phyloP scores from a whole-genome alignment of 2,888 invertebrate genomes.

The Drosophila acutilabella region DNA sequence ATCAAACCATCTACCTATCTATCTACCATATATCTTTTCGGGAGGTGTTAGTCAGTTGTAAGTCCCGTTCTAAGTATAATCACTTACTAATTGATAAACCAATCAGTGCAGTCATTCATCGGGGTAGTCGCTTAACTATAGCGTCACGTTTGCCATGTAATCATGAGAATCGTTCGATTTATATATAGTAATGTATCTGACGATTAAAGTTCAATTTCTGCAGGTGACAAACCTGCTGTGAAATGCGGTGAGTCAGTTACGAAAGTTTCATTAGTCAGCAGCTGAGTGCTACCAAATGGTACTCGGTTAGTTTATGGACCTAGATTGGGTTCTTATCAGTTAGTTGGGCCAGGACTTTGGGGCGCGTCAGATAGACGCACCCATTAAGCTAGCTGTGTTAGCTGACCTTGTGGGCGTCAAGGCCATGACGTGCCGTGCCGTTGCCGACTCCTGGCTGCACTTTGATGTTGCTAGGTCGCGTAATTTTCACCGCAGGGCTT shows the following conservation, averaged over 20 bases:
- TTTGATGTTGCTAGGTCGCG: slow-evolving; percentile 63
- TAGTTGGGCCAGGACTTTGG: slow-evolving; percentile 21
- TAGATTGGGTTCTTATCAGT: slow-evolving; percentile 1
- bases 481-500: slow-evolving; percentile 60
- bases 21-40: not conserved
- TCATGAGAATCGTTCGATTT: no score
- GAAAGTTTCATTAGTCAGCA: slow-evolving; percentile 45
- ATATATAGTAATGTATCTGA: slow-evolving; percentile 7
- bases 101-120: slow-evolving; percentile 19
- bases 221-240: slow-evolving; percentile 13
- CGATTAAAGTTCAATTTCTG: slow-evolving; percentile 31
- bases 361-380: slow-evolving; percentile 48
- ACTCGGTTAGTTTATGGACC: not conserved
- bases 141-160: slow-evolving; percentile 20
- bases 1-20: not conserved
- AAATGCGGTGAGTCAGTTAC: slow-evolving; percentile 37
- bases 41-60: slow-evolving; percentile 2
- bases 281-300: slow-evolving; percentile 11
- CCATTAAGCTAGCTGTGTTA: slow-evolving; percentile 23
- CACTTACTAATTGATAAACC: slow-evolving; percentile 20
- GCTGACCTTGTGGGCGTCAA: slow-evolving; percentile 57
- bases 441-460: slow-evolving; percentile 39
- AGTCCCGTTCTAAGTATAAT: slow-evolving; percentile 3
- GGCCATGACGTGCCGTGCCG: slow-evolving; percentile 5
- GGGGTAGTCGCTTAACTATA: slow-evolving; percentile 10